Conservation (phyloP, 2,888 invertebrate genomes). For the Yponomeuta sedellus region DNA sequence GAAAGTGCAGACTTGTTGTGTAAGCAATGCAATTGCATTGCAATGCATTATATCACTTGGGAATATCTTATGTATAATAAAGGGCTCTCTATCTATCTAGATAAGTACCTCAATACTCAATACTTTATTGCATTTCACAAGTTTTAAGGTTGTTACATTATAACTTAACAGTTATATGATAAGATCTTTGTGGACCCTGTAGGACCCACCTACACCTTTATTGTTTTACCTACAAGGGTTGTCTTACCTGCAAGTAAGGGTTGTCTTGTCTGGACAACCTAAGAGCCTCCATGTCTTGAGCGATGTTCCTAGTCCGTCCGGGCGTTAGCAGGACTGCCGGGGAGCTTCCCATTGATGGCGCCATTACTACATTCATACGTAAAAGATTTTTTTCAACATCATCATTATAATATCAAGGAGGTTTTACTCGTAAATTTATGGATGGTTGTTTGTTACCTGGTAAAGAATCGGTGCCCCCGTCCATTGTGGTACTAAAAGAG, state of each 20-base stretch:
- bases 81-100: too few relatives aligned
- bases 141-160: too few relatives aligned
- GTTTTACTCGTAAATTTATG: background rate
- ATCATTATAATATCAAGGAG: background rate
- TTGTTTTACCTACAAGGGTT: too few relatives aligned
- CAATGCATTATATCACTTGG: too few relatives aligned
- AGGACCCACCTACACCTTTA: too few relatives aligned
- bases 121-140: too few relatives aligned
- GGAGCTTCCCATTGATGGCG: constrained; percentile 51
- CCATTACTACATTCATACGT: constrained; percentile 38
- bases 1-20: too few relatives aligned
- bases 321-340: constrained; percentile 82
- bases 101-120: too few relatives aligned
- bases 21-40: too few relatives aligned
- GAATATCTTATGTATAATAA: too few relatives aligned
- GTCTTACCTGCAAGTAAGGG: constrained; percentile 84
- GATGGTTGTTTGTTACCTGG: constrained; percentile 42
- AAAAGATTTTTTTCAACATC: background rate
- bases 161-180: too few relatives aligned
- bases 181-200: too few relatives aligned
- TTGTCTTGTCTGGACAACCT: constrained; percentile 89
- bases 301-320: constrained; percentile 85
- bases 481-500: constrained; percentile 35
- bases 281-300: constrained; percentile 90
- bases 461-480: constrained; percentile 60